Evolutionary conservation across 2,797 vertebrate genomes (phyloP), one percentile per base, ranked within the genome.

Genomic region (Holocentrus rufus): DNA sequence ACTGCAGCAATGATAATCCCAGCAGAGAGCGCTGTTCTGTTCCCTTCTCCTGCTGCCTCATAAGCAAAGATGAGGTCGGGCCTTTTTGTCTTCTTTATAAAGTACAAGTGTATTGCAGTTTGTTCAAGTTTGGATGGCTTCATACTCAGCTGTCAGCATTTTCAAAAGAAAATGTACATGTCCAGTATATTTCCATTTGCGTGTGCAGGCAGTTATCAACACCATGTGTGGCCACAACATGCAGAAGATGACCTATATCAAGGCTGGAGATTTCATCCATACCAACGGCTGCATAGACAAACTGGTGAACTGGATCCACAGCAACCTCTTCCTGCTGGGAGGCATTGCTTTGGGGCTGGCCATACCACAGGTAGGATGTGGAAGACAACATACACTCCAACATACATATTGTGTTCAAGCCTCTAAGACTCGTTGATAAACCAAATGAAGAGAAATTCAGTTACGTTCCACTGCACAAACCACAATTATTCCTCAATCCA

Each of bases 211-310:
- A 0, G 94, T 99, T 30, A 89, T 98, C 90, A 99, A 99, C 89
- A 99, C 97, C 68, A 96, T 97, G 97, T 99, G 97, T 52, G 97
- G 97, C 25, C 93, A 94, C 10, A 90, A 89, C 4, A 93, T 95
- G 93, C 98, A 98, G 88, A 50, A 74, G 0, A 42, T 90, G 7
- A 57, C 93, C 34, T 94, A 92, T 69, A 1, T 72, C 5, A 57
- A 90, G 49, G 96, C 96, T 7, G 89, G 91, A 17, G 65, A 87
- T 1, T 83, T 92, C 89, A 96, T 99, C 89, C 61, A 97, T 89
- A 95, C 95, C 71, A 94, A 92, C 0, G 97, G 98, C 92, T 99
- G 98, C 92, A 97, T 98, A 10, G 97, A 98, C 91, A 95, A 91
- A 76, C 73, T 99, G 80, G 95, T 96, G 62, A 93, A 97, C 92